These are phyloP conservation scores for Pelecanoides urinatrix DNA, from an alignment of 2,113 vertebrate genomes.

Conservation along the genomic window DNA sequence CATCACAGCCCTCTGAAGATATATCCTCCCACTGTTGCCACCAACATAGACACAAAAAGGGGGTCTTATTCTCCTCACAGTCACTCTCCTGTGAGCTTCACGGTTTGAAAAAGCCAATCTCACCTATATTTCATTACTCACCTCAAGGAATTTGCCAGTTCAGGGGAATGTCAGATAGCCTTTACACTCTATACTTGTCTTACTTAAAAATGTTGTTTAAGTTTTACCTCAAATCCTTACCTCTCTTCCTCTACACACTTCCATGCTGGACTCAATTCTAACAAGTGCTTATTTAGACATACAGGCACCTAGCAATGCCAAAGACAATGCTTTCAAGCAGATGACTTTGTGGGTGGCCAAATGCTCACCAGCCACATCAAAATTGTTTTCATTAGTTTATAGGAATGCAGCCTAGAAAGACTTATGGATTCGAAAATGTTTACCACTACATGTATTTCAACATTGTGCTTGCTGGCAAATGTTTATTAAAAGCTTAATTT, in stretches of 20 bases:
- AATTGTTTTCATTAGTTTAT: background rate
- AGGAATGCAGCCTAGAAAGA: background rate
- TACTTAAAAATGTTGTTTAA: background rate
- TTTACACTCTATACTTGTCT: background rate
- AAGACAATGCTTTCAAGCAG: background rate
- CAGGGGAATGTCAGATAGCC: background rate
- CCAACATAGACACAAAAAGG: background rate
- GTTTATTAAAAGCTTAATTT: background rate
- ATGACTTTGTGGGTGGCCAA: background rate
- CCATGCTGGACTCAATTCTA: background rate
- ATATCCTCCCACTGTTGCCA: background rate
- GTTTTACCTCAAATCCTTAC: background rate
- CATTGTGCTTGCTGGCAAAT: background rate
- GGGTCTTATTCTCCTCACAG: background rate
- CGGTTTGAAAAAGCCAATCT: background rate
- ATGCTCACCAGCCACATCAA: background rate
- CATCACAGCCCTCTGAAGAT: background rate
- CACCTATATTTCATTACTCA: background rate
- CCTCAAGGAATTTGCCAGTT: background rate
- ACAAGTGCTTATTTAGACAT: background rate
- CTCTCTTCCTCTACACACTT: background rate
- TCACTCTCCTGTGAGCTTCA: background rate
- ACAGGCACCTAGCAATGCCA: background rate
- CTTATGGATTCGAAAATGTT: background rate
- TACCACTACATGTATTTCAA: background rate